These are phyloP conservation scores for Dysidea cf. avara DNA, from an alignment of 37 sponge, comb jelly and placozoan genomes.

Conservation along the genomic window DNA sequence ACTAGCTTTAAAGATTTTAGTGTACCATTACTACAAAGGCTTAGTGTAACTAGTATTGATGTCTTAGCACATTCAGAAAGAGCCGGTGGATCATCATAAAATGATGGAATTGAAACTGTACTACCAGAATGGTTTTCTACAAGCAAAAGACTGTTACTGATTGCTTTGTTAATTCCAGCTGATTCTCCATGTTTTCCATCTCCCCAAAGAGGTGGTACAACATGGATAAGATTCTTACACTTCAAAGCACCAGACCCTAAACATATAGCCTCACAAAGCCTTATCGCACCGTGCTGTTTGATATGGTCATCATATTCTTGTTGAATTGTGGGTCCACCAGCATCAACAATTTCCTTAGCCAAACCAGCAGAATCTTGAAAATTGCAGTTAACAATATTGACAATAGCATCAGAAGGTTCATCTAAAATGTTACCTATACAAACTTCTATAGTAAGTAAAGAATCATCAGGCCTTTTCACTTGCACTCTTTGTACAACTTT, in stretches of 20 bases:
- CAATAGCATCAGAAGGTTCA: conserved; percentile 65
- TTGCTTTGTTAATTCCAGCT: too few species aligned
- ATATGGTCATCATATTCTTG: conserved; percentile 40
- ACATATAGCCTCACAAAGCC: conserved; percentile 53
- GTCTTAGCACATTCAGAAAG: too few species aligned
- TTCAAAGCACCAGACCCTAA: conserved; percentile 64
- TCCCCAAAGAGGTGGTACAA: conserved; percentile 79
- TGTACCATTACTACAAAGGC: too few species aligned
- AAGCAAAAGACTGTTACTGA: too few species aligned
- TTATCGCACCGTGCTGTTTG: conserved; percentile 25
- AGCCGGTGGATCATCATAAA: too few species aligned
- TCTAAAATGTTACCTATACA: conserved; percentile 45
- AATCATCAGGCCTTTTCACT: too few species aligned
- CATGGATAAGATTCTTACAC: conserved; percentile 76
- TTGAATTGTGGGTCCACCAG: conserved; percentile 73
- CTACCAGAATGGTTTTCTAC: too few species aligned
- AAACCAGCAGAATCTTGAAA: conserved; percentile 72
- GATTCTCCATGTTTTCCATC: conserved; percentile 32
- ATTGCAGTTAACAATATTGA: conserved; percentile 84
- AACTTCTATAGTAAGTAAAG: too few species aligned
- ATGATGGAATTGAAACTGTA: too few species aligned
- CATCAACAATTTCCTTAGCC: conserved; percentile 65
- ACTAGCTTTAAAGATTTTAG: too few species aligned
- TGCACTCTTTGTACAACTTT: too few species aligned
- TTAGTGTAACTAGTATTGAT: too few species aligned